phyloP scores from a whole-genome alignment of 1,140 invertebrate species.

The Solenopsis fugax region DNA sequence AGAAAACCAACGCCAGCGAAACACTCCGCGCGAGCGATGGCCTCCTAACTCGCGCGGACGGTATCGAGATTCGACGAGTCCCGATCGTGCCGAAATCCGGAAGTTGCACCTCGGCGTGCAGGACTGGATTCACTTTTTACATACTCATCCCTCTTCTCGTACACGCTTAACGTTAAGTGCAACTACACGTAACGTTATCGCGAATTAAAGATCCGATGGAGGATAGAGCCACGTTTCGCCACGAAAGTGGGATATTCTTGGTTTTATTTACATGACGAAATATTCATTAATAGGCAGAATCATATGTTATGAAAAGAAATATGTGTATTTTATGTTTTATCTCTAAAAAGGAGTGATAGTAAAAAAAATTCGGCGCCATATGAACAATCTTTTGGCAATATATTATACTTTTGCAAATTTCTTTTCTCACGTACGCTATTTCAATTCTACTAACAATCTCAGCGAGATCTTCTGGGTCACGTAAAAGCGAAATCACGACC shows the following conservation, averaged over 20 bases:
- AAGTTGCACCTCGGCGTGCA: conserved; percentile 25
- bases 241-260: conserved; percentile 9
- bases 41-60: conserved; percentile 16
- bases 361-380: neutral
- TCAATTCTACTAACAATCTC: neutral
- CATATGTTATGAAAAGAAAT: neutral
- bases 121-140: neutral
- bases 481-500: neutral
- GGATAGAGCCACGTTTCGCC: neutral
- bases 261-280: neutral
- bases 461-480: neutral
- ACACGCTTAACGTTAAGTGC: neutral
- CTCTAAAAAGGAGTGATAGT: neutral
- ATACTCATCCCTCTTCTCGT: neutral
- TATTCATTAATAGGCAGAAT: neutral
- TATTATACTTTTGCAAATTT: neutral
- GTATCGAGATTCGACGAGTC: conserved; percentile 21
- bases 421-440: neutral
- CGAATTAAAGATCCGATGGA: conserved; percentile 10
- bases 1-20: conserved; percentile 65
- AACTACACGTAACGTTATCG: neutral
- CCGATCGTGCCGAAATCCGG: conserved; percentile 49
- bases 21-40: conserved; percentile 6
- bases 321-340: neutral
- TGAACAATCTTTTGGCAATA: neutral